These are phyloP conservation scores for Uropetala carovei DNA, from an alignment of 2,888 invertebrate genomes.

Conservation along the genomic window DNA sequence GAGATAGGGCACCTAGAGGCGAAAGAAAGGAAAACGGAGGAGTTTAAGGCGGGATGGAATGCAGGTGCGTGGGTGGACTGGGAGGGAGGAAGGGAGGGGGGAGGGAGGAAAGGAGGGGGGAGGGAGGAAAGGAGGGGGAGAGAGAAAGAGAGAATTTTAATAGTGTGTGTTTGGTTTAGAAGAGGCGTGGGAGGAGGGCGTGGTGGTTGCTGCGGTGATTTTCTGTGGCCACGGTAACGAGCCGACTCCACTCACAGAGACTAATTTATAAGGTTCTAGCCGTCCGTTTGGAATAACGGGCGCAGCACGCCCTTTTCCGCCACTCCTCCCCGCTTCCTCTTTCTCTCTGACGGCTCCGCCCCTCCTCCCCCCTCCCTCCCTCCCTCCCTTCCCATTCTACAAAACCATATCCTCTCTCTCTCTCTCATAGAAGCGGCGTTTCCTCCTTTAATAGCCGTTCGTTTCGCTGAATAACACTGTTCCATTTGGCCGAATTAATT, in stretches of 20 bases:
- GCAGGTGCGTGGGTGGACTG: neutral
- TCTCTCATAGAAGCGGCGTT: no score
- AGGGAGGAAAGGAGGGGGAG: neutral
- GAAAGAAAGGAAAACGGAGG: neutral
- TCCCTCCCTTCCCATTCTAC: neutral
- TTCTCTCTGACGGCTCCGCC: neutral
- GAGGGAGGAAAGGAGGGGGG: neutral
- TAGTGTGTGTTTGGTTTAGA: neutral
- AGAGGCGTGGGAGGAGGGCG: neutral
- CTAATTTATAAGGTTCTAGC: conserved; percentile 18
- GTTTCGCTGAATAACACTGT: no score
- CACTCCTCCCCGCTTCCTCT: neutral
- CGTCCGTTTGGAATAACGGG: neutral
- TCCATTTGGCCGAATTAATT: no score
- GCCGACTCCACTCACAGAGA: neutral
- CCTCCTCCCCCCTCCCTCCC: neutral
- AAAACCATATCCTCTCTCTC: no score
- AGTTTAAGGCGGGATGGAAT: neutral
- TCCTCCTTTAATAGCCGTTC: no score
- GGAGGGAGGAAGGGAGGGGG: neutral
- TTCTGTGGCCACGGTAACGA: conserved; percentile 5
- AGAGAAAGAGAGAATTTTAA: neutral
- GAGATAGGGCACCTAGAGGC: neutral
- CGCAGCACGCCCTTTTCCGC: neutral
- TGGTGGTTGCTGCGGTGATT: neutral